Conservation (phyloP, 2,113 vertebrate species). For the Candoia aspera region DNA sequence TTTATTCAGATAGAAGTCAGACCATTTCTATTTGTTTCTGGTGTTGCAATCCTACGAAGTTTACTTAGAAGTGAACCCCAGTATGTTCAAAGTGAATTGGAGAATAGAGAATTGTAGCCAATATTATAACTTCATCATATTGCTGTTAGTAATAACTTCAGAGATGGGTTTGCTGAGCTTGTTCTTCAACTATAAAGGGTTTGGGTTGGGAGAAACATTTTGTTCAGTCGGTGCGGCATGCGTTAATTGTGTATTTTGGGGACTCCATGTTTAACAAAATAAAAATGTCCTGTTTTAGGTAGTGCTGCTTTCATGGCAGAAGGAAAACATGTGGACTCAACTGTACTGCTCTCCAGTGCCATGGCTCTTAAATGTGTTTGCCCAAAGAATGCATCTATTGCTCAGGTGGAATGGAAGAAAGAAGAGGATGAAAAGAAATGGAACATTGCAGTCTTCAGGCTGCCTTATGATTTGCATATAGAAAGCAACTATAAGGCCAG, state of each 20-base stretch:
- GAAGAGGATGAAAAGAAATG: conserved; percentile 35
- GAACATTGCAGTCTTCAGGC: conserved; percentile 73
- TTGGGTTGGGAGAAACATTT: neutral
- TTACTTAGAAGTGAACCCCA: neutral
- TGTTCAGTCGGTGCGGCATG: neutral
- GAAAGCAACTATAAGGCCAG: conserved; percentile 62
- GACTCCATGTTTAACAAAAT: neutral
- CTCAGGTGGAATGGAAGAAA: conserved; percentile 82
- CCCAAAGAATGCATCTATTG: conserved; percentile 67
- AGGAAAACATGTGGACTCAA: conserved; percentile 63
- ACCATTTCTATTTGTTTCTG: conserved; percentile 19
- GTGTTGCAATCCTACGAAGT: neutral
- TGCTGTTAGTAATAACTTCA: neutral
- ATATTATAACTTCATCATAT: neutral
- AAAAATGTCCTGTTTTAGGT: conserved; percentile 12
- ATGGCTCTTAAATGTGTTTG: conserved; percentile 80
- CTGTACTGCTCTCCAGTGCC: conserved; percentile 73
- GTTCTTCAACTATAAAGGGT: neutral
- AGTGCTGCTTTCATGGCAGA: conserved; percentile 61
- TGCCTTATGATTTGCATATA: conserved; percentile 51
- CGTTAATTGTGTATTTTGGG: neutral
- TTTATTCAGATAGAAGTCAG: neutral
- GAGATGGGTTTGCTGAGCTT: neutral
- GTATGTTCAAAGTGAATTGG: neutral
- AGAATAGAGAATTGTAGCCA: neutral